Conservation (phyloP, 2,888 invertebrate species). For the Syritta pipiens region DNA sequence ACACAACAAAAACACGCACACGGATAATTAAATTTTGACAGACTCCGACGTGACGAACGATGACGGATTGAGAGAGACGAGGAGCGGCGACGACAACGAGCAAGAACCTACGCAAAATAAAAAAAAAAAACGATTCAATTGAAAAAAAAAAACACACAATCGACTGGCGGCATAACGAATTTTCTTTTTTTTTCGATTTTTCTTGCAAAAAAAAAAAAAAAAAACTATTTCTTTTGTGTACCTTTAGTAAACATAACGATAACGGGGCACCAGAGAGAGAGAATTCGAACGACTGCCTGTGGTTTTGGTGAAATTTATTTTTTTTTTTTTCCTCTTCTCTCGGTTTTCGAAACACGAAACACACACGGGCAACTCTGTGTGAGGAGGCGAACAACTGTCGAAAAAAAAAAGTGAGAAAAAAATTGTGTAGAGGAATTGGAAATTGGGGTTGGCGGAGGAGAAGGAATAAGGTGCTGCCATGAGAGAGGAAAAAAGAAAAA, state of each 20-base stretch:
- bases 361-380: neutral
- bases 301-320: constrained; percentile 11
- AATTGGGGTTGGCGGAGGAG: too few relatives aligned
- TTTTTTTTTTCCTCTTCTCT: neutral
- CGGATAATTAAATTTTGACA: neutral
- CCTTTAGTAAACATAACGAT: constrained; percentile 28
- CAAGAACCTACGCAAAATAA: constrained; percentile 6
- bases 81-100: too few relatives aligned
- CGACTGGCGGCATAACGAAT: too few relatives aligned
- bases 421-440: too few relatives aligned
- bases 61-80: too few relatives aligned
- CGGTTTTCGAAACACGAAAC: neutral
- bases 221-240: neutral
- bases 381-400: neutral
- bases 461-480: too few relatives aligned
- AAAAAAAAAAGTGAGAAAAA: too few relatives aligned
- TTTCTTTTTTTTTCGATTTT: neutral
- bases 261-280: constrained; percentile 26
- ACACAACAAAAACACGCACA: too few relatives aligned
- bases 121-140: neutral
- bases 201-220: neutral
- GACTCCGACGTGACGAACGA: neutral
- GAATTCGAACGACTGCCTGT: neutral
- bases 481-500: neutral
- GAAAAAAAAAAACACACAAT: too few relatives aligned